phyloP scores from a whole-genome alignment of 92 coral and sea anemone genomes.

The Actinernus sp. region DNA sequence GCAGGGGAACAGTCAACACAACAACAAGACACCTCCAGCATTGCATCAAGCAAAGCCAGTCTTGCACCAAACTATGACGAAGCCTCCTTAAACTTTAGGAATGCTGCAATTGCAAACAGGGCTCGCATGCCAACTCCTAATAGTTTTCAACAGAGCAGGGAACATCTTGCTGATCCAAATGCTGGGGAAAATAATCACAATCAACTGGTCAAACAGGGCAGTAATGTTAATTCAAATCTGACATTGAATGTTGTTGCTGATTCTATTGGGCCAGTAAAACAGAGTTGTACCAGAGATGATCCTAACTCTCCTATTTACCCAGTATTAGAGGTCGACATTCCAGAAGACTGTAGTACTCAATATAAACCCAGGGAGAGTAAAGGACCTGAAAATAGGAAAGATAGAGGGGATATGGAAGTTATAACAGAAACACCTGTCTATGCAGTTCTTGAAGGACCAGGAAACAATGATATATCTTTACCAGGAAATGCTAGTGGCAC shows the following conservation, averaged over 20 bases:
- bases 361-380: too few relatives aligned
- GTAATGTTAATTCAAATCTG: not conserved
- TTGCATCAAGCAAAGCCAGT: conserved; percentile 78
- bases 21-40: conserved; percentile 60
- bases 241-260: conserved; percentile 4
- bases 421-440: too few relatives aligned
- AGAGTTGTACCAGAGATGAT: not conserved
- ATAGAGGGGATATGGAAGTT: too few relatives aligned
- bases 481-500: too few relatives aligned
- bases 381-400: too few relatives aligned
- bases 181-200: too few relatives aligned
- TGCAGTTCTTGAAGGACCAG: not conserved
- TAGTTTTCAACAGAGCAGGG: not conserved
- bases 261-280: not conserved
- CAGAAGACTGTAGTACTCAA: too few relatives aligned
- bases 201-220: too few relatives aligned
- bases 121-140: conserved; percentile 5
- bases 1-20: conserved; percentile 25
- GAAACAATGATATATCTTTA: too few relatives aligned
- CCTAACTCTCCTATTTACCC: conserved; percentile 21
- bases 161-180: too few relatives aligned
- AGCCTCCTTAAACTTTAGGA: conserved; percentile 70
- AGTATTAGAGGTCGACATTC: too few relatives aligned
- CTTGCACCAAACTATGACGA: conserved; percentile 76
- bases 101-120: conserved; percentile 21